These are phyloP conservation scores for Corythornis cristatus DNA, from an alignment of 2,113 vertebrate genomes.

Conservation along the genomic window DNA sequence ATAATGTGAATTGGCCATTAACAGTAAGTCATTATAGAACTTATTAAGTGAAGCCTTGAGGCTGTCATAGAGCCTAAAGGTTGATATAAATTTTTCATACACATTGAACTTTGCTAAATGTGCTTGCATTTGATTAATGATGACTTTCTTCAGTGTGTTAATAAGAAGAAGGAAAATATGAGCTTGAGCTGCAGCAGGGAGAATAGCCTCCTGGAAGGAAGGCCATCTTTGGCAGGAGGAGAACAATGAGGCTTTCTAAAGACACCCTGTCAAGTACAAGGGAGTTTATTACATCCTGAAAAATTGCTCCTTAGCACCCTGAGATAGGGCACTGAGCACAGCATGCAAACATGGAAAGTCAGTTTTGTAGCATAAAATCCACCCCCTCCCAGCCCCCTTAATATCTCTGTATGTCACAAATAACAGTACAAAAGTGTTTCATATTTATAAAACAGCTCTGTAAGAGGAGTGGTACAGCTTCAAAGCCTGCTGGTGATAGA, in stretches of 20 bases:
- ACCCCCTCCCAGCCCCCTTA: background rate
- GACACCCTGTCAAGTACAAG: background rate
- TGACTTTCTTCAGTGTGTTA: background rate
- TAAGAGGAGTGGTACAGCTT: background rate
- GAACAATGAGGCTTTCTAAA: background rate
- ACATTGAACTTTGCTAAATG: constrained; percentile 64
- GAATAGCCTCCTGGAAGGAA: background rate
- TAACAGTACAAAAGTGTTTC: background rate
- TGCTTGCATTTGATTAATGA: constrained; percentile 61
- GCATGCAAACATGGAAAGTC: background rate
- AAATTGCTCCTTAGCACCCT: background rate
- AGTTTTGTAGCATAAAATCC: background rate
- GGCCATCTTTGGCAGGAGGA: background rate
- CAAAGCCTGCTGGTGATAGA: background rate
- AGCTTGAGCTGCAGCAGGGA: background rate
- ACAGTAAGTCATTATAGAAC: constrained; percentile 54
- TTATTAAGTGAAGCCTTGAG: constrained; percentile 64
- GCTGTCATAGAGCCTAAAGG: constrained; percentile 59
- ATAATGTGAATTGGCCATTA: constrained; percentile 43
- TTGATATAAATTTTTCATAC: constrained; percentile 71
- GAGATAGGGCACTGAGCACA: background rate
- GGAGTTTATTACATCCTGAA: constrained; percentile 5
- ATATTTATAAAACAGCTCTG: background rate
- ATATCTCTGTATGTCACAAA: background rate
- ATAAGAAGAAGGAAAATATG: constrained; percentile 30